A percentile compares a stretch with the other conserved stretches of the same genome.
Evolutionary conservation across 2,888 invertebrate species (phyloP).

Genomic region (Lasioglossum malachurum): DNA sequence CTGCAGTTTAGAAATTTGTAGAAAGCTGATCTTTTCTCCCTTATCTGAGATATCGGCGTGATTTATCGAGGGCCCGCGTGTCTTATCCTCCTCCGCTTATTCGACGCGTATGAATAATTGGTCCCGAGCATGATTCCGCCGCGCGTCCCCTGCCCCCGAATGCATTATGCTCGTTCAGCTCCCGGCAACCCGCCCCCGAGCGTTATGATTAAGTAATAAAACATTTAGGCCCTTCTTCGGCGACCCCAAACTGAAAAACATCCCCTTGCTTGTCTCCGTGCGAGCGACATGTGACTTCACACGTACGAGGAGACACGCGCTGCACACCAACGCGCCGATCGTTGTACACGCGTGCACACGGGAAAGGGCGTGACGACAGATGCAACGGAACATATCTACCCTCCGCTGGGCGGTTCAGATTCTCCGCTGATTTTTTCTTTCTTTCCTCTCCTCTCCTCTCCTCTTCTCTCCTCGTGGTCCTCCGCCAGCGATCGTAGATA

Average conservation of each 20-base stretch:
- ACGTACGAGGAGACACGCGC: slow-evolving; percentile 43
- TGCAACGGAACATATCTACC: slow-evolving; percentile 83
- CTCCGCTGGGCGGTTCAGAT: slow-evolving; percentile 79
- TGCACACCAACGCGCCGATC: slow-evolving; percentile 21
- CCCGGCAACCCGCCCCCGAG: slow-evolving; percentile 67
- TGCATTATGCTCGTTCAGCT: slow-evolving; percentile 63
- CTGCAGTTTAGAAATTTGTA: background rate
- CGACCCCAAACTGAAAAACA: slow-evolving; percentile 78
- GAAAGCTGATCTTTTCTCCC: background rate
- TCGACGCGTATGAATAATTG: slow-evolving; percentile 76
- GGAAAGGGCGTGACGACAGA: slow-evolving; percentile 84
- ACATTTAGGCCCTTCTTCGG: slow-evolving; percentile 80
- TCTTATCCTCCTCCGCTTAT: slow-evolving; percentile 42
- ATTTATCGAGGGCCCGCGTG: slow-evolving; percentile 53
- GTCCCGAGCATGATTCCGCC: slow-evolving; percentile 64
- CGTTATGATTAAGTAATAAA: slow-evolving; percentile 85
- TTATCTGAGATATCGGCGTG: slow-evolving; percentile 31
- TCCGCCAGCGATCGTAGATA: slow-evolving; percentile 66
- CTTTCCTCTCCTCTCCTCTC: slow-evolving; percentile 39
- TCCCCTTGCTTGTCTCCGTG: slow-evolving; percentile 70
- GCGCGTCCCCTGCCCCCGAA: slow-evolving; percentile 58
- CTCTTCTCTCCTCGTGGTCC: slow-evolving; percentile 42
- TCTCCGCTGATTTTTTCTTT: slow-evolving; percentile 78
- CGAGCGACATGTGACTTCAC: slow-evolving; percentile 73
- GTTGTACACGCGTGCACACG: slow-evolving; percentile 50